phyloP scores from a whole-genome alignment of 2,113 vertebrate genomes.

The Zosterops borbonicus region DNA sequence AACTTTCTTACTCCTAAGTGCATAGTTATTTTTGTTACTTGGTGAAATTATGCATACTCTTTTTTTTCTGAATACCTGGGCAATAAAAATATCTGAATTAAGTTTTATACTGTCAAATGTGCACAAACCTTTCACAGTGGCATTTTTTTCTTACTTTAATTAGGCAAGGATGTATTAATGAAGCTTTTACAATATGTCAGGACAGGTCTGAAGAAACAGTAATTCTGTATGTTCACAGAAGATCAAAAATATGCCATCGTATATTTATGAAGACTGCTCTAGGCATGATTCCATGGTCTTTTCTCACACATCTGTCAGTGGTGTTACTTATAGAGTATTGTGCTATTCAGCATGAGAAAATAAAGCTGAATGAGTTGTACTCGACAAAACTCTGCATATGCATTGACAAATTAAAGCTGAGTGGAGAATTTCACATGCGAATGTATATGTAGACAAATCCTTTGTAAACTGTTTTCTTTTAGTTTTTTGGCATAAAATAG shows the following conservation, averaged over 20 bases:
- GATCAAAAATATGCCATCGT: neutral
- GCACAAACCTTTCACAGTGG: neutral
- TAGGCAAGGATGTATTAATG: neutral
- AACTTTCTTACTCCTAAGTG: neutral
- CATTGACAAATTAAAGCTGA: neutral
- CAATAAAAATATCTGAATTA: neutral
- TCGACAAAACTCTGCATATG: neutral
- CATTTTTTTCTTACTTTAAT: conserved; percentile 18
- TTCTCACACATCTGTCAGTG: neutral
- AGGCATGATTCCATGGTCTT: neutral
- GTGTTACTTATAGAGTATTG: neutral
- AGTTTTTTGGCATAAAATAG: neutral
- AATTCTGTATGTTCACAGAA: neutral
- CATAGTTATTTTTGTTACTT: neutral
- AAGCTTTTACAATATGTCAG: neutral
- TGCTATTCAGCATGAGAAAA: neutral
- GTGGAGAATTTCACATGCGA: neutral
- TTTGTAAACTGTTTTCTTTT: neutral
- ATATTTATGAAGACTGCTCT: neutral
- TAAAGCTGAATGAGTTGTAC: neutral
- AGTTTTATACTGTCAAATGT: neutral
- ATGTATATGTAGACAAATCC: neutral
- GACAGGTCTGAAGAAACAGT: neutral
- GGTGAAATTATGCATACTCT: neutral
- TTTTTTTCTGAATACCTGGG: neutral